Base-by-base conservation (phyloP, 1,140 invertebrate species). In the Musca vetustissima region DNA sequence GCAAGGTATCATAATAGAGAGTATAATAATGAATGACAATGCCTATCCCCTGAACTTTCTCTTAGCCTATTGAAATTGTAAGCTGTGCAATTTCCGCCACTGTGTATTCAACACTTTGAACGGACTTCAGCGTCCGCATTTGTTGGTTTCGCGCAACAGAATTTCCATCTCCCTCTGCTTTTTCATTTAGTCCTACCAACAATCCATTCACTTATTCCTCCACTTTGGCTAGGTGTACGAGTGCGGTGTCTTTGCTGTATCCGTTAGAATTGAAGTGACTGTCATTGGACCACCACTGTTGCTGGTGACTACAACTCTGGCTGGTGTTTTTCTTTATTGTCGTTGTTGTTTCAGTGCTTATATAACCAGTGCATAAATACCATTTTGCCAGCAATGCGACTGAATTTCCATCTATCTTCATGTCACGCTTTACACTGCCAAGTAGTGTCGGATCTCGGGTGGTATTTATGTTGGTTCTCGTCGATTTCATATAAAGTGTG, bases 381-480 rank as follows among this genome's bases (percentile, higher is more conserved):
- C 52, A 55, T 43, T 61, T 55, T 55, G 65, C 66, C 66, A 55
- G 66, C 49, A 52, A 19, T 55, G 52, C 28, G 49, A 67, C 66
- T 53, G 50, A 55, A 55, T 67, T 67, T 55, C 66, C 66, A 67
- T 67, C 66, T 55, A 67, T 67, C 66, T 67, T 67, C 50, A 50
- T 67, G 52, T 67, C 66, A 67, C 48, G 57, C 25, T 61, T 14
- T 36, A 61, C 32, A 55, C 19, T 52, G 66, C 28, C n/a, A 61
- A 59, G 15, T 25, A 59, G 24, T 59, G 24, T 59, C 8, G 24
- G 25, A 28, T 59, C 7, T n/a, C 15, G 24, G 55, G 55, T 59
- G 55, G 55, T 32, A 17, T n/a, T 59, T 28, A 4, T n/a, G 25
- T 2, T 32, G n/a, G 36, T 43, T 43, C 36, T 43, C 6, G 36